Base-by-base conservation (phyloP, 2,797 vertebrate genomes). In the Falco naumanni region DNA sequence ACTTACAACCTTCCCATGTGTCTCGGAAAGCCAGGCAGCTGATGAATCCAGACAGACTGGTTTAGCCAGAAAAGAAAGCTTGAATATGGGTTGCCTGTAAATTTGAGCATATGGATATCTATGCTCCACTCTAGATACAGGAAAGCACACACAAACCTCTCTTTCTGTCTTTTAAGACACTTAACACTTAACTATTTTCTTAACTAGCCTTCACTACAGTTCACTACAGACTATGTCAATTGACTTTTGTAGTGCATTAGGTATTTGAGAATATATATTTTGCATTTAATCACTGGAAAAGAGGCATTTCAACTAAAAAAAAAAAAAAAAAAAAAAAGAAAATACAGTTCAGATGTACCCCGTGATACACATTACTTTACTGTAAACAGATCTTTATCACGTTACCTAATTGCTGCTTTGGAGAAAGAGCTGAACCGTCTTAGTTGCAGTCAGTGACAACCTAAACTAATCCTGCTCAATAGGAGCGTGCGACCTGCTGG, bases 271-370 rank as follows among this genome's bases (percentile, higher is more conserved):
- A 57, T 29, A 57, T 26, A 6, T 8, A 39, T 39, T 86, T 75
- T 78, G 81, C 39, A 84, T 78, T 85, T 70, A 88, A 84, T 54
- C 6, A 8, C 81, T 78, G 87, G 33, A 94, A 31, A 88, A 95
- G 65, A 93, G 48, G 89, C 14, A 29, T 48, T 88, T 93, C 63
- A 77, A 60, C 84, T 4, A 61, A 41, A 70, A 64, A 13, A 61
- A 26, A 48, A 86, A 34, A 48, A 86, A 34, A 13, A 61, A 26
- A 48, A 86, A 86, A 87, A 86, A 87, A 39, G 69, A 63, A 88
- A 91, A 90, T 79, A 72, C 63, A 88, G 83, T 97, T 96, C 87
- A 86, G 88, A 80, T 82, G 31, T 70, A 83, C 9, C 22, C 33
- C 17, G 20, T 1, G 0, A 59, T 78, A 68, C 22, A 19, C 0